Evolutionary conservation across 2,797 vertebrate genomes (phyloP), one percentile per base, ranked within the genome.

Genomic region (Pantherophis vulpinus): DNA sequence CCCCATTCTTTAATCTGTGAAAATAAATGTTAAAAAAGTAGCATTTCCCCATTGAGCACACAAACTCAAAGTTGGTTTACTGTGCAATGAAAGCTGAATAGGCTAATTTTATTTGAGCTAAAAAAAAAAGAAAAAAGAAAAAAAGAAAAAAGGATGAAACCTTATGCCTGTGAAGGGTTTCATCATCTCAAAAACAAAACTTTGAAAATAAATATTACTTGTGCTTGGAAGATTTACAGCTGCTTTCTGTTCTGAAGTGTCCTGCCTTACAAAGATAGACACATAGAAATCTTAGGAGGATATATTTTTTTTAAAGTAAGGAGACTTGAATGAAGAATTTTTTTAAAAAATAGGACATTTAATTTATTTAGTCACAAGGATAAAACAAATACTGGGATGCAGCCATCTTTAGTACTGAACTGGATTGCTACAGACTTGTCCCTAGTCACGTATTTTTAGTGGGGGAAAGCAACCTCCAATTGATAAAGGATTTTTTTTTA

Each of bases 11-110:
- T 89, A 92, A 83, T 91, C n/a, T 90, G 66, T 79, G 58, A 89
- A 27, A 92, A 87, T 87, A 95, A 95, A 96, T 47, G 11, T 83
- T 83, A 5, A 94, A 56, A 93, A 3, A 94, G n/a, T 87, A 93
- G 88, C 83, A 92, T 95, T 66, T 93, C 91, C 88, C 58, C 70
- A 63, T 70, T 86, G 70, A 94, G 86, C 90, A 94, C 94, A 94
- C 37, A 94, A 94, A 70, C 13, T 83, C 56, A 56, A 58, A 56
- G 86, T 92, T 14, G 16, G 0, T 93, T 89, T 95, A 93, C 79
- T 92, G 54, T 94, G 70, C 42, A 42, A 56, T 61, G 56, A 94
- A 87, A 91, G 32, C 91, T 94, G 92, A 89, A 60, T 20, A 88
- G 92, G 66, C 70, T 4, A 93, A 54, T 94, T 94, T 14, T 88